Evolutionary conservation across 2,888 invertebrate genomes (phyloP).

Genomic region (Argyresthia goedartella): DNA sequence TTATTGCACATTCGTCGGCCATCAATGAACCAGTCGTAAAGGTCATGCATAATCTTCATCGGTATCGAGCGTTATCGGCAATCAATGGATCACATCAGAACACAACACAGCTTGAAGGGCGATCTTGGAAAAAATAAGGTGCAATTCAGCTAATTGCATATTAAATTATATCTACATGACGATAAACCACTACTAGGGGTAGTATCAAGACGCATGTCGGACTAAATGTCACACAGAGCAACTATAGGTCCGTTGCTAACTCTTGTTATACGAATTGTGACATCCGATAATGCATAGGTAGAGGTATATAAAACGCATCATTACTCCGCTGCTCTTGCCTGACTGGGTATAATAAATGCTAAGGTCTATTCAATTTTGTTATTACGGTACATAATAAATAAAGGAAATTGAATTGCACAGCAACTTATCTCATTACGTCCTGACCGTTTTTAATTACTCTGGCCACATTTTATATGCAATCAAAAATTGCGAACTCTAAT

Average conservation of each 20-base stretch:
- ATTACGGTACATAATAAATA: neutral
- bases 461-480: no score
- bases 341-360: no score
- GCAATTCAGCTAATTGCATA: constrained; percentile 31
- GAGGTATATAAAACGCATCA: no score
- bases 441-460: no score
- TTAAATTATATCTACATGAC: neutral
- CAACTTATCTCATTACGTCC: no score
- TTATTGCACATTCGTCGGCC: neutral
- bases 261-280: neutral
- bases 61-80: constrained; percentile 37
- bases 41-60: constrained; percentile 16
- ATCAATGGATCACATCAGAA: constrained; percentile 23
- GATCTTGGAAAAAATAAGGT: no score
- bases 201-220: constrained; percentile 23
- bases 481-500: no score
- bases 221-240: constrained; percentile 27
- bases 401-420: neutral
- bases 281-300: neutral
- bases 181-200: neutral
- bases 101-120: neutral
- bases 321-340: no score
- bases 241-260: neutral
- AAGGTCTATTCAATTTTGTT: neutral
- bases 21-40: neutral